Evolutionary conservation across 2,797 vertebrate species (phyloP).

Genomic region (Scleropages formosus): DNA sequence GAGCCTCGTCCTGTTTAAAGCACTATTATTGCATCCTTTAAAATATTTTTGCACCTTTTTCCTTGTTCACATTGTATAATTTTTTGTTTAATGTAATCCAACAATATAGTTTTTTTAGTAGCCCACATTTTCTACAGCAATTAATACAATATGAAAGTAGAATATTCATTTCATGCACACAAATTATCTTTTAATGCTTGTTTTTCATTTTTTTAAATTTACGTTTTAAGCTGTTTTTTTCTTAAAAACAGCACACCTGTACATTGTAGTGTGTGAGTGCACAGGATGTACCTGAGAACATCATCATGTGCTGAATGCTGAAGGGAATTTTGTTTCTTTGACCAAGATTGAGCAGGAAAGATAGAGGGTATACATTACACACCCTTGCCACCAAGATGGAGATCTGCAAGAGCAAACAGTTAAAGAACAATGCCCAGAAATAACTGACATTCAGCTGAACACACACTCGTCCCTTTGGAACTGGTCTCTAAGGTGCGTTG

Average conservation of each 20-base stretch:
- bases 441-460: neutral
- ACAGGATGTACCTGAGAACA: constrained; percentile 74
- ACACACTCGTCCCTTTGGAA: neutral
- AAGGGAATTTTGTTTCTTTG: constrained; percentile 72
- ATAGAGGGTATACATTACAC: constrained; percentile 79
- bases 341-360: constrained; percentile 77
- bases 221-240: too few species aligned
- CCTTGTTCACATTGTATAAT: too few species aligned
- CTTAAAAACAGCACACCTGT: too few species aligned
- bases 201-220: too few species aligned
- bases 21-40: too few species aligned
- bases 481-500: neutral
- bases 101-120: too few species aligned
- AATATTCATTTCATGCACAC: too few species aligned
- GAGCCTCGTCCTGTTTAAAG: neutral
- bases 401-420: constrained; percentile 55
- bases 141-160: too few species aligned
- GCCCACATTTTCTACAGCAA: too few species aligned
- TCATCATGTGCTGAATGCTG: constrained; percentile 81
- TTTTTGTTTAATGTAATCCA: too few species aligned
- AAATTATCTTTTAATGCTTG: too few species aligned
- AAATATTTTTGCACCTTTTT: too few species aligned
- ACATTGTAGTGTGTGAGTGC: neutral
- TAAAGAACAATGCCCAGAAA: constrained; percentile 14
- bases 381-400: constrained; percentile 77